Conservation (phyloP, 2,797 vertebrate genomes). For the Sebastes diploproa region DNA sequence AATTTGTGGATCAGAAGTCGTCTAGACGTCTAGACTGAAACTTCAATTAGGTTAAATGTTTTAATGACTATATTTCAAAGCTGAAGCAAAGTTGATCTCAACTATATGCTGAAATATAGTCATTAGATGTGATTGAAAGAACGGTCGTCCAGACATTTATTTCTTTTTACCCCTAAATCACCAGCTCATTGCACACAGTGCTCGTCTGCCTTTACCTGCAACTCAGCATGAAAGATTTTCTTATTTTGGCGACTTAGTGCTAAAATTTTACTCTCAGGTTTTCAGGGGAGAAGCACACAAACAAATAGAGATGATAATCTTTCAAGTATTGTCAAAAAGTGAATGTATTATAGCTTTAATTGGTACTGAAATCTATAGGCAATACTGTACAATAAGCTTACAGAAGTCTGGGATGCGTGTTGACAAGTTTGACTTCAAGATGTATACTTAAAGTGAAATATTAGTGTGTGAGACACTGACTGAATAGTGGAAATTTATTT, state of each 20-base stretch:
- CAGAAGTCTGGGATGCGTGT: background rate
- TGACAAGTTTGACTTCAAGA: background rate
- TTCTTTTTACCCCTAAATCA: background rate
- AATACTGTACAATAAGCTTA: background rate
- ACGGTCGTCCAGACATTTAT: background rate
- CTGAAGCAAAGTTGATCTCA: background rate
- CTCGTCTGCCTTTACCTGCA: background rate
- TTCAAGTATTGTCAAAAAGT: background rate
- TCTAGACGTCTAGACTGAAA: background rate
- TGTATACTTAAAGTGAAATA: background rate
- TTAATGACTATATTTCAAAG: slow-evolving; percentile 1
- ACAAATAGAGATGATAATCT: background rate
- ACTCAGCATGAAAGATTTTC: background rate
- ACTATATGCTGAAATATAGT: background rate
- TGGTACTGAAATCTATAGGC: background rate
- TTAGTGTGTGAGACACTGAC: background rate
- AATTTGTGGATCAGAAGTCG: background rate
- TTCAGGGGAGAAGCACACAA: background rate
- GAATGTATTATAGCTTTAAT: background rate
- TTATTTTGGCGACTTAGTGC: background rate
- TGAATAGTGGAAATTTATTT: background rate
- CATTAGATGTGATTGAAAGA: background rate
- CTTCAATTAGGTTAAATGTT: background rate
- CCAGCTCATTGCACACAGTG: background rate
- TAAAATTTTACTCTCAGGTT: background rate